These are phyloP conservation scores for Eupsittula cactorum DNA, from an alignment of 2,113 vertebrate species.

Conservation along the genomic window DNA sequence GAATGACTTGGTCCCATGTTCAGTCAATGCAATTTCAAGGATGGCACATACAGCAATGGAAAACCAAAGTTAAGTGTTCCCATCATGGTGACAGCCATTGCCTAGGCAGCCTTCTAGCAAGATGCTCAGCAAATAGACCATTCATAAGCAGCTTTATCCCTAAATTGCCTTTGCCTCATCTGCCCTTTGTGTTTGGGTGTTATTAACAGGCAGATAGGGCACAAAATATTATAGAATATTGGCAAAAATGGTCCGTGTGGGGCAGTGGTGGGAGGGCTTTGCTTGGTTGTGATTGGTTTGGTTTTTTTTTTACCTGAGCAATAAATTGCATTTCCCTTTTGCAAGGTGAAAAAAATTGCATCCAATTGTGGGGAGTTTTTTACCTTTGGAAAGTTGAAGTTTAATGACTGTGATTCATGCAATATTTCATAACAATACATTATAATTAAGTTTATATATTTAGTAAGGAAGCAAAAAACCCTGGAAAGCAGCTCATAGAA, in stretches of 20 bases:
- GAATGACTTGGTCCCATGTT: accelerated
- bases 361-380: not conserved
- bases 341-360: not conserved
- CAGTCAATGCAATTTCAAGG: not conserved
- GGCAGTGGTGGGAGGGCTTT: not conserved
- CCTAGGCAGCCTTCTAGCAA: not conserved
- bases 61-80: not conserved
- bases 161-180: not conserved
- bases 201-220: not conserved
- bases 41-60: not conserved
- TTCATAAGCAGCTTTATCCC: not conserved
- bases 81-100: not conserved
- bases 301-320: not conserved
- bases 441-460: not conserved
- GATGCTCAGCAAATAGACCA: not conserved
- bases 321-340: not conserved
- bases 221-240: not conserved
- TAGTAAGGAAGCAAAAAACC: constrained; percentile 1
- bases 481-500: constrained; percentile 21
- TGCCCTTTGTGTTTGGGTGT: not conserved
- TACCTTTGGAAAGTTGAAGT: not conserved
- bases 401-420: not conserved
- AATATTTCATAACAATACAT: not conserved
- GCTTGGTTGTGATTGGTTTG: not conserved
- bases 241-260: not conserved